These are phyloP conservation scores for Manis javanica DNA, from an alignment of 2,797 vertebrate species.

Conservation along the genomic window DNA sequence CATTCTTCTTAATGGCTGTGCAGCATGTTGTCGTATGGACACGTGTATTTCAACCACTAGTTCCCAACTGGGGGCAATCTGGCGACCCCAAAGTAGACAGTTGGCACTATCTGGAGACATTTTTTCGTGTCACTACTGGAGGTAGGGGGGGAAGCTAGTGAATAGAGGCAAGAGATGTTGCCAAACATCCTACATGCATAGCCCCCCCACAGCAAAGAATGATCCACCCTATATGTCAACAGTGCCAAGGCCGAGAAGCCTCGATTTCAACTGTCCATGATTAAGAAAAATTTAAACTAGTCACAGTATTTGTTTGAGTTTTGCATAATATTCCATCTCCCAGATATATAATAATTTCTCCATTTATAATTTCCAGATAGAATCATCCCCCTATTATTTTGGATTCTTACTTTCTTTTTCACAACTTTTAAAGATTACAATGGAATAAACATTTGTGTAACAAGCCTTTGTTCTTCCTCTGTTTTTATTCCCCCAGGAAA, in stretches of 20 bases:
- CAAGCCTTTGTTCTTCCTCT: background rate
- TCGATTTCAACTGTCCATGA: background rate
- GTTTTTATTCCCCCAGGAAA: background rate
- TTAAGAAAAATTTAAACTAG: background rate
- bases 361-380: background rate
- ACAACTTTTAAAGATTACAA: background rate
- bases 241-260: background rate
- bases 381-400: background rate
- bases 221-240: background rate
- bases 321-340: background rate
- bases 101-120: background rate
- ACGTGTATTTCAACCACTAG: background rate
- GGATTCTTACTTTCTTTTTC: background rate
- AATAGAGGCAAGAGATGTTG: background rate
- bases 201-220: background rate
- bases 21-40: background rate
- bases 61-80: background rate
- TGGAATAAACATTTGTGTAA: conserved; percentile 1
- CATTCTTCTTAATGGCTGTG: background rate
- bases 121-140: background rate
- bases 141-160: background rate
- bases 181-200: background rate
- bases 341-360: background rate
- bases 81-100: background rate
- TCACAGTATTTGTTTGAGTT: conserved; percentile 11